Evolutionary conservation across 2,113 vertebrate genomes (phyloP), one percentile per base, ranked within the genome.

Genomic region (Megaleporinus macrocephalus): DNA sequence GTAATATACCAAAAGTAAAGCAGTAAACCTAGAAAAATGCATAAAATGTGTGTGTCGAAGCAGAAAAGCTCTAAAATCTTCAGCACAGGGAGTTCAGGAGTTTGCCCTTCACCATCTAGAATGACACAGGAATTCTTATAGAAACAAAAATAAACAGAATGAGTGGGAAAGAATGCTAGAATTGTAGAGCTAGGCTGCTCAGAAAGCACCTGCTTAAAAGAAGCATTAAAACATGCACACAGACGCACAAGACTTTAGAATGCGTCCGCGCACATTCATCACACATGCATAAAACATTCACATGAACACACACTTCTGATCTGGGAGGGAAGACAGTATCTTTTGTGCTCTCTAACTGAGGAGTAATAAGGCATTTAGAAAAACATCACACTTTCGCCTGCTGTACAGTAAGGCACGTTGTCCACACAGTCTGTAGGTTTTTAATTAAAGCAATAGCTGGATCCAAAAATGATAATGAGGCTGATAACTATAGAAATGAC

Each of bases 331-430:
- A 78, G 76, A 78, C 76, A 20, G 63, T 55, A 22, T 18, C 4
- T 22, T 51, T 47, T 4, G 29, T 66, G 76, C 27, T 51, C 12
- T 24, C 3, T 51, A 27, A 18, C 49, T 16, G 5, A 66, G 76
- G 61, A 78, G 61, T 26, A 53, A 14, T 65, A 69, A 79, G 77
- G 77, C 77, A 5, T 59, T 59, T 70, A 41, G 33, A 73, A 57
- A 75, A 61, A 44, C 41, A 44, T 11, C 11, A 5, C 41, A 44
- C 41, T 11, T 44, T 11, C 41, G 10, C 4, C 41, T 2, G 15
- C 66, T 80, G 57, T 63, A 87, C 77, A 73, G 24, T 79, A 77
- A 83, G 74, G 75, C 77, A 85, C 68, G 0, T 53, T 47, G 2
- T 61, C 78, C 62, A 80, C 36, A 75, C 26, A 82, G 71, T 80